Evolutionary conservation across 2,888 invertebrate species (phyloP).

Genomic region (Neoitamus cyanurus): DNA sequence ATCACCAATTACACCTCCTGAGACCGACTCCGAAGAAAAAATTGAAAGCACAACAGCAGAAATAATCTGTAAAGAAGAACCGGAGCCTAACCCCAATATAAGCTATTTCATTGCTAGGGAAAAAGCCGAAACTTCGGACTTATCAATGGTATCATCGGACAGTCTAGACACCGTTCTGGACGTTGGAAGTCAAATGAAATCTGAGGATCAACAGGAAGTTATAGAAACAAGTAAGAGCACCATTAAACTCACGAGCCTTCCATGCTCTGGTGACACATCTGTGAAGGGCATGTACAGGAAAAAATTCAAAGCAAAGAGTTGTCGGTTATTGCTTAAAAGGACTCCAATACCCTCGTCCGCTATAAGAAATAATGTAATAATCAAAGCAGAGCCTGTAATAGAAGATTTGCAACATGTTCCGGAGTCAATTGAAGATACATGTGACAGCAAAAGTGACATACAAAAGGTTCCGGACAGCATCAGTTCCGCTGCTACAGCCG

Average conservation of each 20-base stretch:
- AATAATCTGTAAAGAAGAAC: constrained; percentile 6
- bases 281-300: not conserved
- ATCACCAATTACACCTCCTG: constrained; percentile 57
- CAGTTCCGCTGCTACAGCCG: not conserved
- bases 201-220: constrained; percentile 46
- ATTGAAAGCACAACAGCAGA: not conserved
- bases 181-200: constrained; percentile 58
- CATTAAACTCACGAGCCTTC: not conserved
- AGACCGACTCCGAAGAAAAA: constrained; percentile 51
- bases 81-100: constrained; percentile 55
- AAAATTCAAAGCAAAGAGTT: not conserved
- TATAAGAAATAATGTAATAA: not conserved
- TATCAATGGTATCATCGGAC: constrained; percentile 65
- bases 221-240: constrained; percentile 11
- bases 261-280: not conserved
- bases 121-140: constrained; percentile 64
- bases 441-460: not conserved
- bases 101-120: constrained; percentile 65
- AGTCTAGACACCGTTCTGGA: constrained; percentile 65
- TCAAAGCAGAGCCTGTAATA: not conserved
- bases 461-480: not conserved
- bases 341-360: not conserved
- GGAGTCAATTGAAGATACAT: not conserved
- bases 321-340: not conserved
- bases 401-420: not conserved